Evolutionary conservation across 1,140 invertebrate species (phyloP), one percentile per base, ranked within the genome.

Genomic region (Alviniconcha marisindica): DNA sequence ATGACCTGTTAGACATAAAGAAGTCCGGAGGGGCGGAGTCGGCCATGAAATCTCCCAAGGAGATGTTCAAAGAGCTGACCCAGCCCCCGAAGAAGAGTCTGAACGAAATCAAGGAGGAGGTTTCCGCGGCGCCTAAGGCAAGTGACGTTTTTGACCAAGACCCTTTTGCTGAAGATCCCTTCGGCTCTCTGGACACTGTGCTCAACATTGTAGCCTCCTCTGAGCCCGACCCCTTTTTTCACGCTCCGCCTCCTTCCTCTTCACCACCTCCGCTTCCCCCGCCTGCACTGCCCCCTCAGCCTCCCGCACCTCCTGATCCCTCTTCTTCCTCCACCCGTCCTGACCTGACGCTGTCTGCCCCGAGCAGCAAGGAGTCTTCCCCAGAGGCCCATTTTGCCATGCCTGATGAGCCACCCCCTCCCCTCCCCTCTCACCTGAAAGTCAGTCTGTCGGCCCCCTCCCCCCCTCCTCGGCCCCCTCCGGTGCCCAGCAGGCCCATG

Each of bases 201-300:
- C 48, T 84, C 15, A 69, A 73, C 38, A 69, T 69, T 31, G 48
- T 76, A 36, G 83, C 69, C 15, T 56, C 63, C 18, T 73, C 78
- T 24, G 84, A 81, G 21, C 76, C 76, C 3, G 88, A 89, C 77
- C 88, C 89, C 40, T 91, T 91, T 84, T 88, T 87, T 77, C 54
- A 56, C 28, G 21, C 18, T 33, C 76, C 76, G 79, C 87, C 54
- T 89, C 88, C 88, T 36, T 87, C 84, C 48, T 88, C 85, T 48
- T 90, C 91, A 73, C 91, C 90, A n/a, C 89, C 90, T 18, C 90
- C 90, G 18, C 85, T 89, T 48, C 88, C 89, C 38, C 42, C 76
- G 3, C 76, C 77, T 48, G 36, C 80, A 76, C 78, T 84, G 21
- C 76, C 81, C 38, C 71, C 42, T 40, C 56, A 82, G 38, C 84